phyloP scores from a whole-genome alignment of 1,140 invertebrate genomes.

The Oryctes rhinoceros region DNA sequence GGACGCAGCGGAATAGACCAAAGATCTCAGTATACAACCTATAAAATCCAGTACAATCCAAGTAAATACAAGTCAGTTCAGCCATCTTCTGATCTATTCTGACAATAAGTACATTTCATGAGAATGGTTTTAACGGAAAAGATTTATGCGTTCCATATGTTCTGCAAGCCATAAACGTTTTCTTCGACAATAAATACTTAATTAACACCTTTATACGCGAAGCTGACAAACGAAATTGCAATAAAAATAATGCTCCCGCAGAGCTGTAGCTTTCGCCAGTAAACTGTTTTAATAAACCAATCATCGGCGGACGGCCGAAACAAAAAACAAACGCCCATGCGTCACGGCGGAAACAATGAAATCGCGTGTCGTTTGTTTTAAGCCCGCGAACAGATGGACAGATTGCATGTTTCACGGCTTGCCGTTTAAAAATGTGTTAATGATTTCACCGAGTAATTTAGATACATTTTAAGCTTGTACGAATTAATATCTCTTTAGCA shows the following conservation, averaged over 20 bases:
- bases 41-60: no score
- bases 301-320: background rate
- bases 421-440: slow-evolving; percentile 17
- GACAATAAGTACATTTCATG: no score
- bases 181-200: no score
- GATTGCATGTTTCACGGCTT: slow-evolving; percentile 8
- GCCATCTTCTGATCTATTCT: no score
- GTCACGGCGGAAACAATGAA: slow-evolving; percentile 2
- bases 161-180: no score
- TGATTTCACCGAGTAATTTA: slow-evolving; percentile 1
- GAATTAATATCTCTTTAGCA: no score
- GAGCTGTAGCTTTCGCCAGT: background rate
- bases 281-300: slow-evolving; percentile 3
- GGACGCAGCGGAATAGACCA: no score
- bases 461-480: background rate
- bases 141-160: no score
- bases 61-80: no score
- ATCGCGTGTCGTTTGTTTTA: slow-evolving; percentile 21
- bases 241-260: background rate
- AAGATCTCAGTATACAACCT: no score
- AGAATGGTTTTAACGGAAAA: no score
- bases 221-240: background rate
- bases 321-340: slow-evolving; percentile 3
- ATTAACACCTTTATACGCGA: background rate
- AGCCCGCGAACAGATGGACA: slow-evolving; percentile 2